Base-by-base conservation (phyloP, 2,113 vertebrate genomes). In the Micronycteris hirsuta region DNA sequence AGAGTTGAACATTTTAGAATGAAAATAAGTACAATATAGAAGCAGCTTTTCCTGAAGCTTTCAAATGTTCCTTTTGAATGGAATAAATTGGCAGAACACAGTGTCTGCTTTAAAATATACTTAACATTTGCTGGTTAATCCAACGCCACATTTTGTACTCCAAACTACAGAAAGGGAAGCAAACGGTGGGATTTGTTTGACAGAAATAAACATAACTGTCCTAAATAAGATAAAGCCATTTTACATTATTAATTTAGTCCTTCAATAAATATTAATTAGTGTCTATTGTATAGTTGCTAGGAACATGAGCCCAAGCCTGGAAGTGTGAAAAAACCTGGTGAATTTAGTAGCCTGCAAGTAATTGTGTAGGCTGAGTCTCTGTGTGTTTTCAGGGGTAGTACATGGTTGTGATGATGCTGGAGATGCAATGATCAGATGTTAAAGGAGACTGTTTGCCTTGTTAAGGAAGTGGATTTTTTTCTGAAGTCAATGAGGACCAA, bases 211-310 rank as follows among this genome's bases (percentile, higher is more conserved):
- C 26, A 89, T 70, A 14, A 19, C 33, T 56, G 5, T 63, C 70
- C 77, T 93, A 90, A 94, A 71, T 83, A 84, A 91, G n/a, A 87
- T 20, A 14, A 95, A 89, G n/a, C n/a, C 7, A 41, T 77, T 95
- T 96, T 73, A 92, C 33, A 78, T 93, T 92, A 93, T 91, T 91
- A 63, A 70, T 83, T 89, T 93, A 82, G 54, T 77, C 80, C 68
- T 88, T 92, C 36, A 91, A 63, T 91, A 92, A 86, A 83, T 78
- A 94, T 92, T 81, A 78, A 89, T 94, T 92, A 78, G 38, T 85
- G 43, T 2, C 77, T 70, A 74, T 7, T 86, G 13, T 73, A 58
- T 74, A 7, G 36, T 74, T 96, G 26, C 31, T 74, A 65, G 20
- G 67, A 26, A 61, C 52, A n/a, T 61, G 54, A 93, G 58, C 22